Percentiles rank a stretch among this genome's conserved stretches.
These are phyloP conservation scores for Tenthredo notha DNA, from an alignment of 2,888 invertebrate species.

Conservation along the genomic window DNA sequence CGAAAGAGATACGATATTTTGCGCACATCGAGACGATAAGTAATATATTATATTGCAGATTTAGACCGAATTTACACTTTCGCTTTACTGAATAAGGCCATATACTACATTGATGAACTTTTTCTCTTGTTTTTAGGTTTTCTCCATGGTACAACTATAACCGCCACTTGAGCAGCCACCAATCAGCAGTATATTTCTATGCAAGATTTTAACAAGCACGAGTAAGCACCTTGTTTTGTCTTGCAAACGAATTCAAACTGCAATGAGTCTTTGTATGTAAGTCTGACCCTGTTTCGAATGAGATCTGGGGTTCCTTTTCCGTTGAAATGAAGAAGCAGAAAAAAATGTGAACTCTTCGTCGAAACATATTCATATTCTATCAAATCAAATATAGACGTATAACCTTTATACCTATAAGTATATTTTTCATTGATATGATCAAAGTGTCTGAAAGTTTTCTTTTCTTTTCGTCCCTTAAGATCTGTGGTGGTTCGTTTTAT, in stretches of 20 bases:
- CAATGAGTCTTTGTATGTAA: background rate
- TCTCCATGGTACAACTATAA: background rate
- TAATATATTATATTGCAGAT: background rate
- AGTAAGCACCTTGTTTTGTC: conserved; percentile 35
- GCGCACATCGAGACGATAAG: background rate
- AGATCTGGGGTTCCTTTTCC: background rate
- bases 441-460: background rate
- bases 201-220: conserved; percentile 43
- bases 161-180: conserved; percentile 36
- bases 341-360: background rate
- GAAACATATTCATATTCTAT: background rate
- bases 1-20: background rate
- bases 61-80: background rate
- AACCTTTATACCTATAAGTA: background rate
- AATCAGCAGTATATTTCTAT: conserved; percentile 39
- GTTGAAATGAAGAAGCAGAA: background rate
- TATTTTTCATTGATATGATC: background rate
- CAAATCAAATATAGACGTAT: background rate
- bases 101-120: background rate
- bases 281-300: background rate
- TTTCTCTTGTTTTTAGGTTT: background rate
- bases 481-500: background rate
- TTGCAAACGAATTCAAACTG: conserved; percentile 25
- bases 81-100: background rate
- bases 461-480: background rate